Conservation (phyloP, 2,113 vertebrate species). For the Natator depressus region DNA sequence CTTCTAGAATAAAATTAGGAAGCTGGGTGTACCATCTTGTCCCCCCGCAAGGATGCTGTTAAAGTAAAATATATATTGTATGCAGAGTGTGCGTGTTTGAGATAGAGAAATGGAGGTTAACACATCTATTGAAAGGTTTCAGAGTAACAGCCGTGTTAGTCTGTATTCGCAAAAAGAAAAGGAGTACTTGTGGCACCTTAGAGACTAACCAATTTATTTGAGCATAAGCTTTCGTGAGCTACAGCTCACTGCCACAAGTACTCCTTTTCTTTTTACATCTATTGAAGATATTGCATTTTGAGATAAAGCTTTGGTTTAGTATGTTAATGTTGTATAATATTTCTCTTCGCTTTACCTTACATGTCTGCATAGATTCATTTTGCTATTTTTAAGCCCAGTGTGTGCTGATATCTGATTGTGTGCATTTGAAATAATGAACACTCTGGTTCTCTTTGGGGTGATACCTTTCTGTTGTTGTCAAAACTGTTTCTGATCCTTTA, state of each 20-base stretch:
- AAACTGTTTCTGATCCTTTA: background rate
- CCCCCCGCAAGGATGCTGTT: background rate
- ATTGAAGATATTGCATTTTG: background rate
- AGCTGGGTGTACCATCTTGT: background rate
- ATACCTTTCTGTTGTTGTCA: background rate
- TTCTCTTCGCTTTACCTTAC: constrained; percentile 22
- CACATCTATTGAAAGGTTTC: background rate
- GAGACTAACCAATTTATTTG: too few relatives aligned
- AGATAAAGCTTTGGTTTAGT: background rate
- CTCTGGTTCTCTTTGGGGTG: background rate
- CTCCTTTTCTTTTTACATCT: background rate
- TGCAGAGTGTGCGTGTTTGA: background rate
- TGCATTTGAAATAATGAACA: constrained; percentile 21
- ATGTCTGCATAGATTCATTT: background rate
- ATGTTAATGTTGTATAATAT: background rate
- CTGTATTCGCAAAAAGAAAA: too few relatives aligned
- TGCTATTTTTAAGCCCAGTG: constrained; percentile 38
- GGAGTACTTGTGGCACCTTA: too few relatives aligned
- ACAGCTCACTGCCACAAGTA: too few relatives aligned
- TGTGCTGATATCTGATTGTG: constrained; percentile 2
- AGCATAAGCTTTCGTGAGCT: too few relatives aligned
- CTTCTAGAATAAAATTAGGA: fast-evolving
- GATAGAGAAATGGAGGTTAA: background rate
- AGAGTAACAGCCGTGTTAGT: too few relatives aligned
- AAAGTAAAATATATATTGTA: fast-evolving